Evolutionary conservation across 1,140 invertebrate genomes (phyloP), one percentile per base, ranked within the genome.

Genomic region (Nymphalis io): DNA sequence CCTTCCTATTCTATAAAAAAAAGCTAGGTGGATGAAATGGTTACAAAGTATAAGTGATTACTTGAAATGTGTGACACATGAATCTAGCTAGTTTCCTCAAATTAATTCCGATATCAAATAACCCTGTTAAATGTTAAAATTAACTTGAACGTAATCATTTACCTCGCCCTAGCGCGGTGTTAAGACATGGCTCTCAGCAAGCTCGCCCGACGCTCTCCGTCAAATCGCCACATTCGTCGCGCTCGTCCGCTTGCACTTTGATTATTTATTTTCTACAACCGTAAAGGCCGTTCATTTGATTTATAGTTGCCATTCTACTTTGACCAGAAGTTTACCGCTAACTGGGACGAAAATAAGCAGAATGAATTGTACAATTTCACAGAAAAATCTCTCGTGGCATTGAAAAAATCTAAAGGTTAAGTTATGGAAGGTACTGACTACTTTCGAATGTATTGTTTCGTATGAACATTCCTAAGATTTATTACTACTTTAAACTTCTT

Each of bases 221-320:
- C 16, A 48, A 62, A 38, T 62, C 16, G 44, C 33, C 27, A 18
- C 33, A 15, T 55, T 13, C 20, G 51, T 55, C 11, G 23, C 16
- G 21, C 60, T 63, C n/a, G 42, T 51, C 44, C 16, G 60, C 44
- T 48, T 11, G 20, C 23, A 58, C 12, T 13, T 51, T n/a, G 48
- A 51, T 44, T 33, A 68, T 68, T 68, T 68, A 68, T 16, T 61
- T 40, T 68, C 38, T 46, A 51, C 21, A 60, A 60, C 58, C 33
- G 66, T 60, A 61, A 61, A 68, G 58, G 59, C 66, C 42, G 55
- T 66, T 61, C 42, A 55, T 46, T 40, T 23, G 42, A 51, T 48
- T 67, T 67, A 53, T 68, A 33, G 53, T 60, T 18, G 46, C 58
- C 48, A 53, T 51, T 53, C 42, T 42, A 51, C 27, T 60, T 51